These are phyloP conservation scores for Meiosimyza platycephala DNA, from an alignment of 2,888 invertebrate species.

Conservation along the genomic window DNA sequence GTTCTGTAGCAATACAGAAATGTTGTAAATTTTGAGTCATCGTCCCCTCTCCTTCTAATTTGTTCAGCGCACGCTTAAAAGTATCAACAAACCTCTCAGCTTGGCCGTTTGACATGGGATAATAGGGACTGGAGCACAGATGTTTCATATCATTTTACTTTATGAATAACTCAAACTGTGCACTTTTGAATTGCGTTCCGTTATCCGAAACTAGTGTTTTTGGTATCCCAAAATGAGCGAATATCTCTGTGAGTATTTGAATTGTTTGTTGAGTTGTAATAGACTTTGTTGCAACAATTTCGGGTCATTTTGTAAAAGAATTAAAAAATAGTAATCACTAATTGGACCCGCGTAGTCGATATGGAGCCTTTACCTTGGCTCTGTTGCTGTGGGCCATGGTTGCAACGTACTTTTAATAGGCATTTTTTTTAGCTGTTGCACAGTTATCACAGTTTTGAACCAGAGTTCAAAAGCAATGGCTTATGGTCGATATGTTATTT, in stretches of 20 bases:
- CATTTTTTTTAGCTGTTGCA: constrained; percentile 47
- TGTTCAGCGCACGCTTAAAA: constrained; percentile 43
- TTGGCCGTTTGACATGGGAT: constrained; percentile 46
- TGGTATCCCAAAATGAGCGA: constrained; percentile 44
- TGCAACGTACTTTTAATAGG: constrained; percentile 48
- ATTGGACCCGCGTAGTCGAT: constrained; percentile 64
- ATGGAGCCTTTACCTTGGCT: constrained; percentile 62
- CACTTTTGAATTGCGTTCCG: constrained; percentile 36
- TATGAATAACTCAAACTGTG: constrained; percentile 33
- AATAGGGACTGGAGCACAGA: constrained; percentile 35
- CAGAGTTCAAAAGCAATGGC: constrained; percentile 47
- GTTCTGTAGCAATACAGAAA: constrained; percentile 44
- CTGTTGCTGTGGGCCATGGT: constrained; percentile 48
- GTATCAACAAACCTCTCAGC: constrained; percentile 47
- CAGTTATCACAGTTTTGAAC: constrained; percentile 50
- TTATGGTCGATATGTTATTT: constrained; percentile 51
- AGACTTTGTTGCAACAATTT: constrained; percentile 52
- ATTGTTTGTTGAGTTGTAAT: constrained; percentile 42
- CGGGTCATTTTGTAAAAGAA: constrained; percentile 66
- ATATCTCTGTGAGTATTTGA: constrained; percentile 40
- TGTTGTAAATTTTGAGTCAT: constrained; percentile 38
- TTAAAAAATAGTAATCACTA: constrained; percentile 49
- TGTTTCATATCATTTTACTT: constrained; percentile 35
- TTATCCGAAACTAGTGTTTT: constrained; percentile 35
- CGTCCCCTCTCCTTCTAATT: constrained; percentile 41